A percentile compares a stretch with the other conserved stretches of the same genome.
Evolutionary conservation across 2,888 invertebrate species (phyloP).

Genomic region (Ceramica pisi): DNA sequence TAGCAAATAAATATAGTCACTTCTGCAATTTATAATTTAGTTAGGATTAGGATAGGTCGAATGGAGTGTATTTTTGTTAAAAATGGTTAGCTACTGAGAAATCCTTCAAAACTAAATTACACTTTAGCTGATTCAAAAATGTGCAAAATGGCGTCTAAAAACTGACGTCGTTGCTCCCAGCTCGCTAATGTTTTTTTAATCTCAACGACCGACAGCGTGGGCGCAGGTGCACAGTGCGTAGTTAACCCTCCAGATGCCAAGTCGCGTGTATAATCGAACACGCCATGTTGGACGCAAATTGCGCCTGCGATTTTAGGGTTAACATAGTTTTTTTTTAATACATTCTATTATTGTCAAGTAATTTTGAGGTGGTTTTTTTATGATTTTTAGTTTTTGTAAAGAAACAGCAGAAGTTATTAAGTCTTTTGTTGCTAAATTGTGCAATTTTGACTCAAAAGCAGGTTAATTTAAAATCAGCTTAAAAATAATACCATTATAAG

Average conservation of each 20-base stretch:
- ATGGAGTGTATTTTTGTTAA: not conserved
- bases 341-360: constrained; percentile 38
- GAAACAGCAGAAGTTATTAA: constrained; percentile 14
- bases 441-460: not conserved
- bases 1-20: too few relatives aligned
- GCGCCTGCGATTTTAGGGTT: constrained; percentile 66
- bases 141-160: constrained; percentile 14
- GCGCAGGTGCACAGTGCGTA: constrained; percentile 64
- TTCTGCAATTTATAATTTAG: too few relatives aligned
- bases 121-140: not conserved
- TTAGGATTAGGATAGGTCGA: too few relatives aligned
- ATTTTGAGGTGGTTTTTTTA: constrained; percentile 35
- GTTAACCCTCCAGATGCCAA: constrained; percentile 62
- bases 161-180: constrained; percentile 28
- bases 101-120: not conserved
- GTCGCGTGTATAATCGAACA: constrained; percentile 69
- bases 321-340: constrained; percentile 52
- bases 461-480: not conserved
- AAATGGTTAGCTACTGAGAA: not conserved
- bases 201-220: constrained; percentile 46
- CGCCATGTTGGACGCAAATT: constrained; percentile 68
- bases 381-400: not conserved
- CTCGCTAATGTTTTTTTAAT: constrained; percentile 66
- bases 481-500: not conserved
- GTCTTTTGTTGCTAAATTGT: not conserved